Base-by-base conservation (phyloP, 2,888 invertebrate genomes). In the Lottia scabra region DNA sequence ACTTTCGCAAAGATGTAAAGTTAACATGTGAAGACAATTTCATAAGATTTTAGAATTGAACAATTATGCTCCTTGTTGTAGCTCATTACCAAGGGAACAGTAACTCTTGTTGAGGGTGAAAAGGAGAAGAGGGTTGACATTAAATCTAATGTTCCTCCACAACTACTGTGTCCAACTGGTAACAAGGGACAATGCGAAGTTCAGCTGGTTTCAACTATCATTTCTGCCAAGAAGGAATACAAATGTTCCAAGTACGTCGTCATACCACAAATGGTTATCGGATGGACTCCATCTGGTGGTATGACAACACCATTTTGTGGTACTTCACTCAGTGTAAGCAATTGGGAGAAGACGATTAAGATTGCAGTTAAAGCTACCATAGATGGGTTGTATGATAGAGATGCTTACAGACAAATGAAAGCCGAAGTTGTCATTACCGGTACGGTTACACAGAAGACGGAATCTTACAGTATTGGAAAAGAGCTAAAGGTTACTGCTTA, bases 111-210 rank as follows among this genome's bases (percentile, higher is more conserved):
- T 10, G 85, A 85, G 65, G 85, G 84, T n/a, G 69, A 76, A 16
- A 63, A 70, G 2, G 66, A 66, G 3, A 74, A 78, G 19, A 66
- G 63, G n/a, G 72, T 85, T 12, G 73, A 79, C 15, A 69, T 84
- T 2, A 76, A 75, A 10, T 74, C 81, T 12, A 83, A 76, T 6
- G 80, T 78, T 6, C 84, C 84, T 15, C 84, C 85, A 12, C 78
- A 79, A 10, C 72, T 84, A 45, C 80, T 80, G 64, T 84, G 83
- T 62, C 80, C 79, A 67, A 46, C 67, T 8, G 78, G 79, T n/a
- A 81, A 83, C 71, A 80, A 79, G 69, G 83, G 81, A 2, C 68
- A 77, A 30, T 85, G 84, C 64, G 74, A 79, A 46, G 79, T 85
- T 19, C 78, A 80, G 63, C 71, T 85, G 15, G 77, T 77, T n/a